These are phyloP conservation scores for Phenganax stokvisi DNA, from an alignment of 92 coral and sea anemone species.

Conservation along the genomic window DNA sequence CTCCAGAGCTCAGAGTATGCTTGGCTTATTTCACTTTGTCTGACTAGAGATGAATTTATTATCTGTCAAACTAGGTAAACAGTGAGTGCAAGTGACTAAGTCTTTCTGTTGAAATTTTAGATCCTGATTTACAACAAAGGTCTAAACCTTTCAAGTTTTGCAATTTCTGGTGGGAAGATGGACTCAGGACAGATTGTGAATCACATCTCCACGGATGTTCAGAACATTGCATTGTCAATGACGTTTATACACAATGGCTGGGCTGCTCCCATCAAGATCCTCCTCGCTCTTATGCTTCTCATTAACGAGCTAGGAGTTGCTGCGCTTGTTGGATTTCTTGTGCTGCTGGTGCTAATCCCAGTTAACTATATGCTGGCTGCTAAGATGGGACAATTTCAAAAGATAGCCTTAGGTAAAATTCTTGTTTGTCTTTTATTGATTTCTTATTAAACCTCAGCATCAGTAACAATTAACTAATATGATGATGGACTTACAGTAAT, in stretches of 20 bases:
- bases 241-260: conserved; percentile 21
- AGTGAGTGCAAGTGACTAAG: background rate
- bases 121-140: conserved; percentile 33
- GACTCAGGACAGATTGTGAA: conserved; percentile 32
- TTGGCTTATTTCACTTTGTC: too few relatives aligned
- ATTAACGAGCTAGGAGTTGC: conserved; percentile 34
- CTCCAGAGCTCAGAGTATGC: too few relatives aligned
- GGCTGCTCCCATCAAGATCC: conserved; percentile 25
- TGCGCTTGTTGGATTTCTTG: conserved; percentile 26
- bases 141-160: conserved; percentile 21
- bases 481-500: too few relatives aligned
- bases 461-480: background rate
- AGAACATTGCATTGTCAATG: conserved; percentile 32
- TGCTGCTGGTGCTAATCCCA: conserved; percentile 21
- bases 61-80: background rate
- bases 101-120: background rate
- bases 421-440: background rate
- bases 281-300: conserved; percentile 21
- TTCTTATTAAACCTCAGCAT: background rate
- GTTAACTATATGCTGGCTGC: conserved; percentile 32
- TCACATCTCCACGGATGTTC: conserved; percentile 31
- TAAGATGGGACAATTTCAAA: conserved; percentile 24
- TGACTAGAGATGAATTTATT: too few relatives aligned
- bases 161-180: conserved; percentile 35
- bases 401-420: conserved; percentile 25